Evolutionary conservation across 2,888 invertebrate species (phyloP).

Genomic region (Neelides folsomi): DNA sequence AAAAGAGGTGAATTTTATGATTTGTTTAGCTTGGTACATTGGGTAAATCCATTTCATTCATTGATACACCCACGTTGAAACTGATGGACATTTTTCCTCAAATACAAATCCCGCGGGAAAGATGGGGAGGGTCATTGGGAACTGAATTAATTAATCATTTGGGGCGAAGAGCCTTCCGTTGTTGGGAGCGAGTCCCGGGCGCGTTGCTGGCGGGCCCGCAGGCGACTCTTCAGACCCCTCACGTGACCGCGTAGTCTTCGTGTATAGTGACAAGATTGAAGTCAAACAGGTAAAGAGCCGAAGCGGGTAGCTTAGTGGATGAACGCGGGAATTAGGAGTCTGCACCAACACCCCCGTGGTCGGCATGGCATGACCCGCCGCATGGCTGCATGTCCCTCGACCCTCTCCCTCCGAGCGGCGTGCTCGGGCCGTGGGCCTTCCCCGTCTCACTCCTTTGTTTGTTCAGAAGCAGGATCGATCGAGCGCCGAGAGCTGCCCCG

Average conservation of each 20-base stretch:
- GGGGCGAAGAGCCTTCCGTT: constrained; percentile 33
- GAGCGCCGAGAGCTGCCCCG: constrained; percentile 33
- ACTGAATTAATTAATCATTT: no score
- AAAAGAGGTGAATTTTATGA: no score
- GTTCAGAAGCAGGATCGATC: not conserved
- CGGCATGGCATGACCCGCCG: no score
- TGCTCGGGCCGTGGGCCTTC: not conserved
- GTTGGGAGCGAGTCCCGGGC: constrained; percentile 33
- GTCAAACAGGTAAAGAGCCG: constrained; percentile 40
- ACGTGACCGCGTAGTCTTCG: constrained; percentile 42
- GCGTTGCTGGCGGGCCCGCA: constrained; percentile 15
- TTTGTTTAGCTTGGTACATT: no score
- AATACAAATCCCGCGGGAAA: no score
- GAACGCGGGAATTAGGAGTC: no score
- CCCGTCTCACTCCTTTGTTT: constrained; percentile 3
- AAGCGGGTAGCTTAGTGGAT: not conserved
- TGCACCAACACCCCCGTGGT: no score
- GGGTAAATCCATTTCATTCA: no score
- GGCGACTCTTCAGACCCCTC: constrained; percentile 17
- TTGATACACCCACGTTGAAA: no score
- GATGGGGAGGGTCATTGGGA: no score
- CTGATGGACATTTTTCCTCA: no score
- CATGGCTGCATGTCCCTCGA: no score
- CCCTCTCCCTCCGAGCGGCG: not conserved
- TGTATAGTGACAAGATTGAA: constrained; percentile 45